Evolutionary conservation across 2,888 invertebrate species (phyloP), one percentile per base, ranked within the genome.

Genomic region (Yponomeuta cagnagella): DNA sequence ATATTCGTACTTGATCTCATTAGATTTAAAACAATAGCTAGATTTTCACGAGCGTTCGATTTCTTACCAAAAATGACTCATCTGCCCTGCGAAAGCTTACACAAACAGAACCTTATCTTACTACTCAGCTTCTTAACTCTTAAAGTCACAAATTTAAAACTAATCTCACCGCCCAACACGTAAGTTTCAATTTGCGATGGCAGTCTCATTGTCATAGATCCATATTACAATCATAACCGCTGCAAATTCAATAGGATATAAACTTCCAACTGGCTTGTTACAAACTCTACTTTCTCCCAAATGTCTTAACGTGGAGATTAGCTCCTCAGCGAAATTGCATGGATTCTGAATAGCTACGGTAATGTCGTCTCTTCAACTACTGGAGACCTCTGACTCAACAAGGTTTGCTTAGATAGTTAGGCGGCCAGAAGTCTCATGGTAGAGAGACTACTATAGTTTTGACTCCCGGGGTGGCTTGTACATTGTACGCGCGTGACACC

Each of bases 391-490:
- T n/a, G 2, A 75, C 73, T 58, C 15, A 15, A 76, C 73, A 73
- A 71, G 63, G 72, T 73, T 74, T 72, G 69, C 75, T 77, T 76
- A 75, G 71, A 81, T 85, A 82, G 85, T 84, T 82, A 81, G 84
- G 82, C 83, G 85, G 86, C 87, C 15, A 58, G 52, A 58, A 15
- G 15, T 58, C 6, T 12, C 12, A 58, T 12, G 52, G 52, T 15
- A 58, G 15, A 15, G 52, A 15, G 52, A 43, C 43, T 58, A 58
- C 52, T 58, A 58, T 89, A 88, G 88, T 88, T 87, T 85, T 87
- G 86, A 86, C 88, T 88, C 89, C 88, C 87, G 87, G 89, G 90
- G 90, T 90, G 90, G 89, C 86, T 89, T 85, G 88, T 87, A 88
- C 89, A 87, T 84, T 90, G 90, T 89, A 87, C 80, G 80, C 85